A percentile compares a stretch with the other conserved stretches of the same genome.
Conservation (phyloP, 2,797 vertebrate species). For the Sebastes nivosus region DNA sequence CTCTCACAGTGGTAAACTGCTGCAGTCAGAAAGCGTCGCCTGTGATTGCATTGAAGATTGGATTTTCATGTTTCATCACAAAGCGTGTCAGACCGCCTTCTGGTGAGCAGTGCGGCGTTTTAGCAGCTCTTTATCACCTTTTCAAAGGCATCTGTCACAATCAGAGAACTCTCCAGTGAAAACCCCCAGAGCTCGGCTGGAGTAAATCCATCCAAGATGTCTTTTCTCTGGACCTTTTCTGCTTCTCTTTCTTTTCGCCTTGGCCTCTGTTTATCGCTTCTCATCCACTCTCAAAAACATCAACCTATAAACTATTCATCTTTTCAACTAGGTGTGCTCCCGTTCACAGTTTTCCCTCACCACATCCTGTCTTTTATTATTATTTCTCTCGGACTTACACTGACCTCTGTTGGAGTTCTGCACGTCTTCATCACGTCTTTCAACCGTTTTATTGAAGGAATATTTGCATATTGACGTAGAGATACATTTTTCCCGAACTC, state of each 20-base stretch:
- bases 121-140: constrained; percentile 51
- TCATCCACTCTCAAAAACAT: neutral
- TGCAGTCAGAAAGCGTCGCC: neutral
- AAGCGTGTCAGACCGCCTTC: neutral
- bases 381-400: neutral
- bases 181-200: neutral
- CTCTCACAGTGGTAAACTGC: neutral
- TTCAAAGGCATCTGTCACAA: neutral
- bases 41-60: constrained; percentile 16
- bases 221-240: neutral
- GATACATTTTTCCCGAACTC: neutral
- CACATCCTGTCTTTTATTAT: neutral
- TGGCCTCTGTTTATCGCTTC: neutral
- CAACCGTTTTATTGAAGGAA: neutral
- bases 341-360: neutral
- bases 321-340: neutral
- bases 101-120: constrained; percentile 13
- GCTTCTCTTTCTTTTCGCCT: neutral
- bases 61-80: constrained; percentile 22
- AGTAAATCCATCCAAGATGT: neutral
- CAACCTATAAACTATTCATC: neutral
- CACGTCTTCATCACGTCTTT: neutral
- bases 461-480: neutral
- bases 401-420: neutral
- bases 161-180: neutral